Conservation (phyloP, 2,797 vertebrate species). For the Chiloscyllium punctatum region DNA sequence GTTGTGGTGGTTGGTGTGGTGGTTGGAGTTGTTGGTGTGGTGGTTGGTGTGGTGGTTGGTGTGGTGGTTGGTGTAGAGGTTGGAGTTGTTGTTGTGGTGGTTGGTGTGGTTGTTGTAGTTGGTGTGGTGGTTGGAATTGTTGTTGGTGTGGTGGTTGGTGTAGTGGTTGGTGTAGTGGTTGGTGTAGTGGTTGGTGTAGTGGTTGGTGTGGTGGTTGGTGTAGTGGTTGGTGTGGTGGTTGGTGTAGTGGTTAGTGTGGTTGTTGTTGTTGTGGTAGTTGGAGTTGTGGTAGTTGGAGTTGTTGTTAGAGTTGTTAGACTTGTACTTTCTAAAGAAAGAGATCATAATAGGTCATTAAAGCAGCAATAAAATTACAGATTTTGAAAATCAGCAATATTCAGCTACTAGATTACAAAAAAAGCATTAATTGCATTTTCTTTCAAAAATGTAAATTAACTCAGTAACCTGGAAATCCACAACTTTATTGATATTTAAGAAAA, state of each 20-base stretch:
- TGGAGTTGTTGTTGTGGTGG: neutral
- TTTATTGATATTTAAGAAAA: neutral
- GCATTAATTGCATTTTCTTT: neutral
- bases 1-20: neutral
- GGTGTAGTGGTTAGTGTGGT: neutral
- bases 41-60: neutral
- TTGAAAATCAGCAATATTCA: neutral
- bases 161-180: neutral
- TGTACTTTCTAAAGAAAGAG: neutral
- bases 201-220: neutral
- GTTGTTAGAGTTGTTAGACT: neutral
- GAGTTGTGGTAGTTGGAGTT: neutral
- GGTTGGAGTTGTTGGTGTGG: neutral
- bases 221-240: neutral
- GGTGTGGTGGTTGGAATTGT: neutral
- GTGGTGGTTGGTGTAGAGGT: neutral
- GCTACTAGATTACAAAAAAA: neutral
- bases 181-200: neutral
- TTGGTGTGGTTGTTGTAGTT: neutral
- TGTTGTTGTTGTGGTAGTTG: neutral
- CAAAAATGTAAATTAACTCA: neutral
- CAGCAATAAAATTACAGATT: neutral
- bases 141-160: neutral
- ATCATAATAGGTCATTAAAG: neutral
- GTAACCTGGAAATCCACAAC: neutral